Conservation (phyloP, 2,113 vertebrate species). For the Gavialis gangeticus region DNA sequence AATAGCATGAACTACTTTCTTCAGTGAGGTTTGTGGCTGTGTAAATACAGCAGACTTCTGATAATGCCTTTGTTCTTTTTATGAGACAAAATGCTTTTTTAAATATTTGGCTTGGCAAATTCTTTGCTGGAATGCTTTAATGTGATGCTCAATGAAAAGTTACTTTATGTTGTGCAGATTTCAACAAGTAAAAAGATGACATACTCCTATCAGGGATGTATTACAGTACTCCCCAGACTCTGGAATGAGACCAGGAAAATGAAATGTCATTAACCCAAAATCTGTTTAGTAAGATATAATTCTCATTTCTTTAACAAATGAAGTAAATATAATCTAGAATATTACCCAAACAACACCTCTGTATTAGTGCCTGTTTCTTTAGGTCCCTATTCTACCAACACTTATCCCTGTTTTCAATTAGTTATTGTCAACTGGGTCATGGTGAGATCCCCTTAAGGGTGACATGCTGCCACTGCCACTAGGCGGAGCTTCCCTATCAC, state of each 20-base stretch:
- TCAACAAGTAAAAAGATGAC: slow-evolving; percentile 28
- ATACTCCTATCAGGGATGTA: background rate
- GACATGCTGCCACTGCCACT: too few species aligned
- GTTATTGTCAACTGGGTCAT: too few species aligned
- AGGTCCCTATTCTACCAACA: too few species aligned
- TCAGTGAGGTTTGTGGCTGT: background rate
- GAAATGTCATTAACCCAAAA: slow-evolving; percentile 9
- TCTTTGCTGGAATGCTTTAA: slow-evolving; percentile 28
- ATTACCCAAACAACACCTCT: background rate
- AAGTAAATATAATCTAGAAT: background rate
- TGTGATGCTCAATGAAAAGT: background rate
- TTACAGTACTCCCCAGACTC: background rate
- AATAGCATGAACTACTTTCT: background rate
- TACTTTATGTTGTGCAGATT: background rate
- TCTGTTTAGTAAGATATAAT: background rate
- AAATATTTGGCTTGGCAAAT: background rate
- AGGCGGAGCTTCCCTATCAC: too few species aligned
- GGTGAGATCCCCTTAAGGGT: too few species aligned
- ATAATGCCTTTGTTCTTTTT: background rate
- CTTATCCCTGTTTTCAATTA: too few species aligned
- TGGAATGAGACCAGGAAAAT: slow-evolving; percentile 19
- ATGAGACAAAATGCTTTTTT: slow-evolving; percentile 12
- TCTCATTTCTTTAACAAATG: background rate
- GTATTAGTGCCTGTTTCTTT: background rate
- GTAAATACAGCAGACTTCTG: background rate